Base-by-base conservation (phyloP, 2,113 vertebrate genomes). In the Paratilapia polleni region DNA sequence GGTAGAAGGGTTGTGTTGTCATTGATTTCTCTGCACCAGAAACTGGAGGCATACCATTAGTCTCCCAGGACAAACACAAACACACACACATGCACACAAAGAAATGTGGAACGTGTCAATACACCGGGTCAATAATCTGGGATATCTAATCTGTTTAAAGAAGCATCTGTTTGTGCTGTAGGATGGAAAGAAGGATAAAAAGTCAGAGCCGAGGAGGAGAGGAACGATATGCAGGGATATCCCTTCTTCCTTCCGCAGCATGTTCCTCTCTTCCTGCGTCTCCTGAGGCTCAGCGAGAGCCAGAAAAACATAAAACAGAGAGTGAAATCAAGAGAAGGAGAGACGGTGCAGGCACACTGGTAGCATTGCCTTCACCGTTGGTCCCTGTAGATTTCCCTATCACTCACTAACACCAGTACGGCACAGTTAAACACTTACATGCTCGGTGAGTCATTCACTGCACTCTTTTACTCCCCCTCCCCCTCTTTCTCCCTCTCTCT, bases 21-120 rank as follows among this genome's bases (percentile, higher is more conserved):
- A 95, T 95, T 90, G 93, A 94, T 94, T 94, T 91, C 83, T 88
- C 83, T 93, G 92, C 90, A 88, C 90, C 89, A 94, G 85, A 91
- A 94, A 88, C 84, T 91, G 61, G 77, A 93, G 79, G 91, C 86
- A 87, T 89, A 90, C 81, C 90, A 90, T 90, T 87, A 80, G 82
- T 92, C 92, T 92, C 84, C 41, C 81, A 80, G 89, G 91, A 93
- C 83, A 77, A 49, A 89, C 64, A 73, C n/a, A 31, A 2, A 31
- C 28, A 31, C 82, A 64, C 76, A 82, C 57, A 20, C 54, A 61
- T 28, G 19, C 78, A 52, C 73, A 85, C 60, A 87, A 26, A 86
- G 47, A 31, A 80, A 91, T 77, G 77, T 87, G 59, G 78, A 91
- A 77, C 54, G 58, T 90, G 84, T 94, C 90, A 83, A 91, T 92